These are phyloP conservation scores for Syrphus vitripennis DNA, from an alignment of 2,888 invertebrate species.

Conservation along the genomic window DNA sequence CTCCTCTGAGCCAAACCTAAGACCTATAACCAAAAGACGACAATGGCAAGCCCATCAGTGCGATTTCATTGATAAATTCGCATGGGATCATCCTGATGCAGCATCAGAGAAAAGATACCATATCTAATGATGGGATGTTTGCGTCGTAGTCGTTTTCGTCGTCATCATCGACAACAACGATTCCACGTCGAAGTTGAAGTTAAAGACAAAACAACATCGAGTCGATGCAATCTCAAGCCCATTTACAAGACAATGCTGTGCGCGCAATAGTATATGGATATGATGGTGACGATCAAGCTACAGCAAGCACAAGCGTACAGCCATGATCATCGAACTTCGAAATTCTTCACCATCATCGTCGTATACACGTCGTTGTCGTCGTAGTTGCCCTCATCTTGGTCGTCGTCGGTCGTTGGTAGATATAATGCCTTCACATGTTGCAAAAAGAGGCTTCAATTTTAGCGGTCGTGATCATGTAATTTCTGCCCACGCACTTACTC, in stretches of 20 bases:
- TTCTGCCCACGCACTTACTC: constrained; percentile 79
- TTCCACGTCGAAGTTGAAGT: constrained; percentile 31
- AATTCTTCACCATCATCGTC: constrained; percentile 58
- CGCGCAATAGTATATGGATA: constrained; percentile 38
- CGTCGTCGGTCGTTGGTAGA: neutral
- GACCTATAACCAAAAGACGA: neutral
- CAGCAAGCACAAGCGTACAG: neutral
- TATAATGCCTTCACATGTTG: constrained; percentile 43
- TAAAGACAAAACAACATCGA: constrained; percentile 20
- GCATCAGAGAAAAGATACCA: constrained; percentile 77
- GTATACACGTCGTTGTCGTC: constrained; percentile 10
- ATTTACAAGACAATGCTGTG: constrained; percentile 61
- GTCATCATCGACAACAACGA: constrained; percentile 69
- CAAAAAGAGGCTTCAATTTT: constrained; percentile 73
- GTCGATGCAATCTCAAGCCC: constrained; percentile 61
- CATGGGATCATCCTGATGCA: constrained; percentile 60
- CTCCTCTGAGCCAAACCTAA: constrained; percentile 22
- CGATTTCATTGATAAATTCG: constrained; percentile 72
- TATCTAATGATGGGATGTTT: constrained; percentile 78
- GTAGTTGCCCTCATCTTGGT: constrained; percentile 54
- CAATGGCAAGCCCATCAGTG: constrained; percentile 60
- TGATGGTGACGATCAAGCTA: constrained; percentile 57
- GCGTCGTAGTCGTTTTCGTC: constrained; percentile 73
- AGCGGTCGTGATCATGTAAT: constrained; percentile 81
- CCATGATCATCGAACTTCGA: constrained; percentile 43